Evolutionary conservation across 2,797 vertebrate genomes (phyloP), one percentile per base, ranked within the genome.

Genomic region (Tapera naevia): DNA sequence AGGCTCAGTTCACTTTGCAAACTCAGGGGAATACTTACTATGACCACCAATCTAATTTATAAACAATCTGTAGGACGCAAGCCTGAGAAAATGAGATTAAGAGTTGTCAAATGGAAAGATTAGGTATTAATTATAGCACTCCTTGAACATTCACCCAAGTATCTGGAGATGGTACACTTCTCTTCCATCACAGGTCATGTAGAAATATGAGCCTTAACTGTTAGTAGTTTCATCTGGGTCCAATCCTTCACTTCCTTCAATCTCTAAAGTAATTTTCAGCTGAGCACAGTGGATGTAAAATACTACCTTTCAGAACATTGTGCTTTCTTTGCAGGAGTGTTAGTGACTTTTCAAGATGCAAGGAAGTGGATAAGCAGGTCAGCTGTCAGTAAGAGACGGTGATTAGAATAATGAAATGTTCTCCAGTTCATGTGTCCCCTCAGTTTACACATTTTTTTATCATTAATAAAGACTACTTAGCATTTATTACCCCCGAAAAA

Each of bases 31-130:
- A 89, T 88, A 91, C 89, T 92, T 83, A 87, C 89, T 95, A 67
- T 95, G 88, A 82, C 83, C 93, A 93, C 86, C 75, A 79, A 62
- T 91, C 58, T 80, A 83, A 89, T 78, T 96, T 80, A 94, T 93
- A 95, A 96, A 95, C 89, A 90, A 88, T 94, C 79, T 91, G 78
- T 78, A 85, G 89, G 61, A 92, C 4, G 0, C 32, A 93, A 69
- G 30, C 27, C 48, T 72, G 32, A 90, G 57, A 73, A 96, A 87
- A 89, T 84, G 90, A 82, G 67, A 93, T 60, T 88, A 94, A 94
- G 46, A 17, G 33, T 66, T 87, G 45, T 89, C 50, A 71, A 89
- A 95, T 79, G 17, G 58, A 96, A 88, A 0, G 2, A 82, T 93
- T 81, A 65, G 39, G 92, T 71, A 81, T 95, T 90, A 95, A 94